Base-by-base conservation (phyloP, 1,140 invertebrate species). In the Saccostrea cuccullata region DNA sequence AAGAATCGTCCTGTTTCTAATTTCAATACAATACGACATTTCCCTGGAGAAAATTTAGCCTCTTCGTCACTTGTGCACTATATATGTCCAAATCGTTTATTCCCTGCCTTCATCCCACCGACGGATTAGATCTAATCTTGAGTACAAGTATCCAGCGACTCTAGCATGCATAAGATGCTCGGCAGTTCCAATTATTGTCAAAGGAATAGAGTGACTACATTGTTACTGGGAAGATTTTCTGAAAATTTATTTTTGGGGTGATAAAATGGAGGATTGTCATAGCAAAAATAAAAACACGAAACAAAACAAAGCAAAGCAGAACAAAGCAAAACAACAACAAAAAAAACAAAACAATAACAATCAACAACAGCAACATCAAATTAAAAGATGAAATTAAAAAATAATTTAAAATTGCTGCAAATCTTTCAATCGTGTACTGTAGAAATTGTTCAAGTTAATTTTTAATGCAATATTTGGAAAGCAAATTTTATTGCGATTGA, bases 1-100 rank as follows among this genome's bases (percentile, higher is more conserved):
- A 77, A 77, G 70, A 40, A 26, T 77, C 70, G 30, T 77, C 12
- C 70, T 77, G 70, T 77, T 77, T 77, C 70, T 77, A 77, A 77
- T 77, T 77, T 77, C 70, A 77, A 77, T 77, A 36, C 70, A 77
- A 30, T 77, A 77, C 26, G 70, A 36, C 70, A 30, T 77, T 77
- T 77, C 70, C 70, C 70, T 36, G 70, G 70, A 77, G 70, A 77
- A 77, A 77, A 9, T 15, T 26, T 36, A 77, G 20, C 70, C 36
- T 30, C 70, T 13, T 77, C 26, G 70, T 77, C 70, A 77, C 70
- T 77, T 36, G 23, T 30, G 70, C 26, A 77, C 70, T 77, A 15
- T 30, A 77, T 77, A 77, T 36, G 70, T 77, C 70, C 15, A 30
- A 77, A 77, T 36, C 12, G 26, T 36, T 77, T 77, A 77, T 23